Conservation (phyloP, 2,797 vertebrate species). For the Nannoperca australis region DNA sequence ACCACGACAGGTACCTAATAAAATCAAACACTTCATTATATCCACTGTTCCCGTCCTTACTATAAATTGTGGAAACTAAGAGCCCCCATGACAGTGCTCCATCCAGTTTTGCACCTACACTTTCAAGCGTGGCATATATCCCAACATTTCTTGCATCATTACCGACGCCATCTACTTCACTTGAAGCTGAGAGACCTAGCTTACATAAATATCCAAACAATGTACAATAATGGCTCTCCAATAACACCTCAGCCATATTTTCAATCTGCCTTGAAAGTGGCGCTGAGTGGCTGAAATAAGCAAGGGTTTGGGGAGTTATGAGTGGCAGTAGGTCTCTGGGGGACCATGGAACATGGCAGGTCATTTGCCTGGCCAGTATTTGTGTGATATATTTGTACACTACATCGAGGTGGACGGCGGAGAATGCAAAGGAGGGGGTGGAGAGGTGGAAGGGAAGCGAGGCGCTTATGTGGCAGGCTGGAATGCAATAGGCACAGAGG, state of each 20-base stretch:
- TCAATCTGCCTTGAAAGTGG: conserved; percentile 59
- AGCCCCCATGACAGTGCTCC: conserved; percentile 21
- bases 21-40: conserved; percentile 15
- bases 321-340: conserved; percentile 63
- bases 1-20: not conserved
- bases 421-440: conserved; percentile 34
- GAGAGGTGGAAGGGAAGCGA: conserved; percentile 20
- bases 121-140: conserved; percentile 16
- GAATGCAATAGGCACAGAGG: conserved; percentile 48
- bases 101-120: conserved; percentile 33
- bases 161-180: conserved; percentile 38
- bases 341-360: conserved; percentile 66
- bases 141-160: conserved; percentile 45
- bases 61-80: conserved; percentile 22
- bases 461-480: conserved; percentile 51
- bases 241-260: conserved; percentile 57
- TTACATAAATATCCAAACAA: conserved; percentile 55
- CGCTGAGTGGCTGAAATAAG: conserved; percentile 60
- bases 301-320: conserved; percentile 57
- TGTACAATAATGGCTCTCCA: conserved; percentile 43
- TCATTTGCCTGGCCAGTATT: conserved; percentile 67
- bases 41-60: not conserved
- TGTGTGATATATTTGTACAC: conserved; percentile 66
- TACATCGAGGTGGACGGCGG: conserved; percentile 30
- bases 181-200: conserved; percentile 17